A percentile compares a stretch with the other conserved stretches of the same genome.
Evolutionary conservation across 2,888 invertebrate genomes (phyloP).

Genomic region (Bimastos eiseni): DNA sequence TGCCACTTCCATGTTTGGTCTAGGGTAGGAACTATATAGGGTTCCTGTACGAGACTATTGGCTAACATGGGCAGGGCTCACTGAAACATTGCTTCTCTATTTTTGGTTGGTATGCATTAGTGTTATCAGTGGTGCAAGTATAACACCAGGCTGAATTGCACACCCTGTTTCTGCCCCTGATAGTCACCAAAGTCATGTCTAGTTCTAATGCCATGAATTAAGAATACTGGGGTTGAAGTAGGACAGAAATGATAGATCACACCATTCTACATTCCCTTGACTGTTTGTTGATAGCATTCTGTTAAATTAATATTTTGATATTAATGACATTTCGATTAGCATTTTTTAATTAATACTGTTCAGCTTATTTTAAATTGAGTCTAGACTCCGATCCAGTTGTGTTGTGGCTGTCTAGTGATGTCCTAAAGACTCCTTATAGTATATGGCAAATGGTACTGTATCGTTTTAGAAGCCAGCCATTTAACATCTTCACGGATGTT

Average conservation of each 20-base stretch:
- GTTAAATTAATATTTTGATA: background rate
- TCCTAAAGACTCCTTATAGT: background rate
- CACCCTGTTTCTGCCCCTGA: background rate
- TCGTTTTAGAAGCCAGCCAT: background rate
- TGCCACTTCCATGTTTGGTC: background rate
- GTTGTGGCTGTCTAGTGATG: background rate
- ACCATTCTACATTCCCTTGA: background rate
- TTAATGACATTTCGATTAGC: too few species aligned
- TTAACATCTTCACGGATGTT: background rate
- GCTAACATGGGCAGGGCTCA: too few species aligned
- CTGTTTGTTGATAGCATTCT: background rate
- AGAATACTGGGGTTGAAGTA: background rate
- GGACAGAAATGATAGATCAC: background rate
- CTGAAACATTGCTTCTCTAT: too few species aligned
- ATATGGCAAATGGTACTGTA: background rate
- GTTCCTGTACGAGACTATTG: too few species aligned
- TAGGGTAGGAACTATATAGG: too few species aligned
- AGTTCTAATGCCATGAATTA: background rate
- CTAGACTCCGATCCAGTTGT: background rate
- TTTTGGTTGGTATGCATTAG: too few species aligned
- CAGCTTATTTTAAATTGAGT: background rate
- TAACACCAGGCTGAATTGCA: background rate
- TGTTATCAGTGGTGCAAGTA: background rate
- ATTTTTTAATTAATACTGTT: background rate
- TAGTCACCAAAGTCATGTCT: background rate